A percentile compares a stretch with the other conserved stretches of the same genome.
These are phyloP conservation scores for Styela clava DNA, from an alignment of 23 tunicate species.

Conservation along the genomic window DNA sequence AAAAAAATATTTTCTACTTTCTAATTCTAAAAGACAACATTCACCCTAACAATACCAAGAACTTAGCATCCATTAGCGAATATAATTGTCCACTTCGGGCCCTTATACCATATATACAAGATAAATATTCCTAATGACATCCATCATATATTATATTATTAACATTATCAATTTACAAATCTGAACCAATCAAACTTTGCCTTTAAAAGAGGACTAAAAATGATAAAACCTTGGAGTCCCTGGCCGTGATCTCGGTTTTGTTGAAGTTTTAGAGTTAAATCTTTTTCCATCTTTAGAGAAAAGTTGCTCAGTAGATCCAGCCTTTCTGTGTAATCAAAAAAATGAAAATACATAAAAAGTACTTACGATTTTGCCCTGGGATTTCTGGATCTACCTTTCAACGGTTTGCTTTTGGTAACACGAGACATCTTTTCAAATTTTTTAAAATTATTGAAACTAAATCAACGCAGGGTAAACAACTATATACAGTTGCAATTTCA, in stretches of 20 bases:
- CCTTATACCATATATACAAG: too few relatives aligned
- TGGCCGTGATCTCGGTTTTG: conserved; percentile 8
- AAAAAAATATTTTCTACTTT: too few relatives aligned
- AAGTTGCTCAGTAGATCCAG: conserved; percentile 46
- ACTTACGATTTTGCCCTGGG: conserved; percentile 41
- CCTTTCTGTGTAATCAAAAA: conserved; percentile 30
- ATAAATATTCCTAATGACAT: too few relatives aligned
- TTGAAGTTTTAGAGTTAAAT: conserved; percentile 22
- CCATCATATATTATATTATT: too few relatives aligned
- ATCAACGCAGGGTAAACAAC: neutral
- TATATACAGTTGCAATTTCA: neutral
- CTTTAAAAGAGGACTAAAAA: too few relatives aligned
- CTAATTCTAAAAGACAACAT: too few relatives aligned
- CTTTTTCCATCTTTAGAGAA: conserved; percentile 49
- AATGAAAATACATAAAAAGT: neutral
- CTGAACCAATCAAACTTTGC: too few relatives aligned
- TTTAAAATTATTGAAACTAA: conserved; percentile 14
- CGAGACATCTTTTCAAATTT: neutral
- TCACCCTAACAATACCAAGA: too few relatives aligned
- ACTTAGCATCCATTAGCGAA: too few relatives aligned
- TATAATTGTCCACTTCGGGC: too few relatives aligned
- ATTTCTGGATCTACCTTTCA: neutral
- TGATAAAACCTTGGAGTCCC: conserved; percentile 51
- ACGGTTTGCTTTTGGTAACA: neutral
- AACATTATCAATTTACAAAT: too few relatives aligned